Percentiles rank a stretch among this genome's conserved stretches.
Evolutionary conservation across 1,140 invertebrate species (phyloP).

Genomic region (Neodiprion virginianus): DNA sequence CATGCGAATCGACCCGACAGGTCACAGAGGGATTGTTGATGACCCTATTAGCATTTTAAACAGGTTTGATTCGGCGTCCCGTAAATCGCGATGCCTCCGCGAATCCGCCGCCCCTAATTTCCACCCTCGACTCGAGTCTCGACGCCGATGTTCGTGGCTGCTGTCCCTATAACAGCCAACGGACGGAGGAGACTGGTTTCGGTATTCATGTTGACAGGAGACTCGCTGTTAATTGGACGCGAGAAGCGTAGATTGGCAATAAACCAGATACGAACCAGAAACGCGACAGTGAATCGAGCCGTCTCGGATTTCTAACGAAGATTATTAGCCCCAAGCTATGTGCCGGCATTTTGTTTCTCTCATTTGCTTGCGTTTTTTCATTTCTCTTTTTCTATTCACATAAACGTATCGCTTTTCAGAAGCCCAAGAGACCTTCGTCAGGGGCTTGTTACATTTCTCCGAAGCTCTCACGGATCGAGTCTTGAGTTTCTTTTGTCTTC

Average conservation of each 20-base stretch:
- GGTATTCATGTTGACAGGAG: conserved; percentile 4
- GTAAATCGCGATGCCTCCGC: background rate
- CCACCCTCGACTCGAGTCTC: too few relatives aligned
- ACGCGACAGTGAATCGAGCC: background rate
- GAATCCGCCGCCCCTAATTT: background rate
- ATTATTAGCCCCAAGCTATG: background rate
- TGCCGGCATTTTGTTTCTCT: too few relatives aligned
- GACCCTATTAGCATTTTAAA: background rate
- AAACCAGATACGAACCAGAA: background rate
- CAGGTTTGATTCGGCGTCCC: background rate
- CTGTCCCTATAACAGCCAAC: background rate
- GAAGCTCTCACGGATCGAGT: too few relatives aligned
- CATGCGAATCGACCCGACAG: background rate
- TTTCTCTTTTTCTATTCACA: too few relatives aligned
- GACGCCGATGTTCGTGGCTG: background rate
- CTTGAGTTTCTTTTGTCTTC: too few relatives aligned
- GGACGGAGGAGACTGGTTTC: background rate
- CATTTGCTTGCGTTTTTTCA: too few relatives aligned
- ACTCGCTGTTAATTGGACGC: conserved; percentile 5
- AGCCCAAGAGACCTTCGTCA: too few relatives aligned
- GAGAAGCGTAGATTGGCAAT: background rate
- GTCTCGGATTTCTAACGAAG: background rate
- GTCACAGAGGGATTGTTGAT: background rate
- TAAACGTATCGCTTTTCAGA: too few relatives aligned
- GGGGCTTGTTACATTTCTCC: too few relatives aligned